phyloP scores from a whole-genome alignment of 2,797 vertebrate genomes.

The Columba guinea region DNA sequence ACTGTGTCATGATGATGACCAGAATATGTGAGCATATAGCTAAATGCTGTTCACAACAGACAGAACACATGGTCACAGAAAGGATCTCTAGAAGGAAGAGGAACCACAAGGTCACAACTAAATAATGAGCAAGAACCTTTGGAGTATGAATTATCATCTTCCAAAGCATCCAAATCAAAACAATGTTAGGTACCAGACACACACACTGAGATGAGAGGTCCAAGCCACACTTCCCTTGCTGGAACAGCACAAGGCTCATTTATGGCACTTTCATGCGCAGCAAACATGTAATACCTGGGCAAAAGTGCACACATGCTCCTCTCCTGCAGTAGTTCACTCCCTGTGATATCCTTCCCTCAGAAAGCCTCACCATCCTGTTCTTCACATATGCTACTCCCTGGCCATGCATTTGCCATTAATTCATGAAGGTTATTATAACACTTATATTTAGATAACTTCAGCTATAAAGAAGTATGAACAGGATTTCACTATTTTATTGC shows the following conservation, averaged over 20 bases:
- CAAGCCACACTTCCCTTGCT: not conserved
- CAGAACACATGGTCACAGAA: fast-evolving
- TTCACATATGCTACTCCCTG: not conserved
- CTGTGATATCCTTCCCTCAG: not conserved
- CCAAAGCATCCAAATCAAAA: not conserved
- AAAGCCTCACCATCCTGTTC: not conserved
- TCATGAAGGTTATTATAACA: not conserved
- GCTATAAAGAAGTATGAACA: not conserved
- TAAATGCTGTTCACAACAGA: not conserved
- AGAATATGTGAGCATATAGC: fast-evolving
- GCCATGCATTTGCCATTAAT: not conserved
- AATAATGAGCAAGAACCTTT: not conserved
- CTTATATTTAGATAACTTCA: not conserved
- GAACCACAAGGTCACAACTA: not conserved
- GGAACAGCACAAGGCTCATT: not conserved
- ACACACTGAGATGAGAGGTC: not conserved
- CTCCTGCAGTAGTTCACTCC: not conserved
- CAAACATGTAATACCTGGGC: fast-evolving
- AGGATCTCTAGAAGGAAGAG: not conserved
- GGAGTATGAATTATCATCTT: not conserved
- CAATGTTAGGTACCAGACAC: not conserved
- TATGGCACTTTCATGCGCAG: not conserved
- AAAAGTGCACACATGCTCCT: not conserved
- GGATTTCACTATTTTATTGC: not conserved
- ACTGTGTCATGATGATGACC: fast-evolving